Base-by-base conservation (phyloP, 1,140 invertebrate species). In the Centruroides sculpturatus region DNA sequence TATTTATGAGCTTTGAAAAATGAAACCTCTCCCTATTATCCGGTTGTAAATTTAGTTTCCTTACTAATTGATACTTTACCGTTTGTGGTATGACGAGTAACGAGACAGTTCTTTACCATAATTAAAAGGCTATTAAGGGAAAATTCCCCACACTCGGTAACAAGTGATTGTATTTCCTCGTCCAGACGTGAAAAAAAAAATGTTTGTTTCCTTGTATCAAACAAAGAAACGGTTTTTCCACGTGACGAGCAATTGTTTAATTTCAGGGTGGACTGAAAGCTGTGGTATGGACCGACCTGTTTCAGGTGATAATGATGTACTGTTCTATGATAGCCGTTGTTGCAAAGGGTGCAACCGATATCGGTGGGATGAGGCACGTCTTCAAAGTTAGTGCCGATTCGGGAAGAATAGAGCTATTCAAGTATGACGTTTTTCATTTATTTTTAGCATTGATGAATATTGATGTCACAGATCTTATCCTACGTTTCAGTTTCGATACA, bases 251-350 rank as follows among this genome's bases (percentile, higher is more conserved):
- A 23, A 23, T 23, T 23, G 23, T 23, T 23, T 23, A 23, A 8
- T 41, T 41, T 6, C 56, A 78, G 80, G 91, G 92, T 48, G 92
- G 92, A 3, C 88, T 95, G 82, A 94, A 94, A 74, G 90, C 91
- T 5, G 90, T 94, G 1, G 83, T 95, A 66, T 90, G 90, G 79
- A 90, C 91, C 0, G 92, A 96, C 73, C 84, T 89, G 0, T 85
- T 96, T 64, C 92, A 95, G 75, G 83, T 86, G 0, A 69, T 86
- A 8, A 76, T 93, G 0, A 93, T 94, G 85, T 83, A 89, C 53
- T 81, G 81, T 0, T 90, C 90, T 0, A 74, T 93, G 34, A 74
- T 92, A 4, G 78, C 86, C 53, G 83, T 92, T n/a, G 74, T 84
- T 3, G 80, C 84, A 5, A 77, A 87, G 62, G 89, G 88, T 0